Percentiles rank a stretch among this genome's conserved stretches.
These are phyloP conservation scores for Tringa solitaria DNA, from an alignment of 2,113 vertebrate genomes.

Conservation along the genomic window DNA sequence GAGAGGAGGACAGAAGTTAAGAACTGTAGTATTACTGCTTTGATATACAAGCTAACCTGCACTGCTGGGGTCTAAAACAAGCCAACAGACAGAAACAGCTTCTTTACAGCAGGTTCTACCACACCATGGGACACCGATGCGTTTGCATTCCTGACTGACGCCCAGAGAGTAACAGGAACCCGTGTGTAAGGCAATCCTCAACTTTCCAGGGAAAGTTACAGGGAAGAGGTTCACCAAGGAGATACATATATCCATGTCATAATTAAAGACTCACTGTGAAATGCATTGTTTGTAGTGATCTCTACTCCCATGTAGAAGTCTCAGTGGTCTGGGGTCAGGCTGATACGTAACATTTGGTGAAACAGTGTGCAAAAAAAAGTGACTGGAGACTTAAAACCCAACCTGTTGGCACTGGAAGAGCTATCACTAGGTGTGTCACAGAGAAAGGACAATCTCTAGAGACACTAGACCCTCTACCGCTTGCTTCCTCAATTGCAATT, in stretches of 20 bases:
- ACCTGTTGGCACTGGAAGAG: background rate
- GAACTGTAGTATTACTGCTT: background rate
- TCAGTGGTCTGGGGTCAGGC: background rate
- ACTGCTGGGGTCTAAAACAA: background rate
- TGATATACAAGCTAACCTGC: background rate
- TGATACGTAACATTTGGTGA: background rate
- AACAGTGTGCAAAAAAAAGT: background rate
- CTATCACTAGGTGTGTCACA: background rate
- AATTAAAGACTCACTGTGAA: background rate
- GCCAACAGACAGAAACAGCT: background rate
- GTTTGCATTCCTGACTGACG: background rate
- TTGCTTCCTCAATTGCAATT: background rate
- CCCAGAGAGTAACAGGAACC: background rate
- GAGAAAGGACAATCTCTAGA: background rate
- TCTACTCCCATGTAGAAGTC: background rate
- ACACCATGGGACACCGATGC: accelerated
- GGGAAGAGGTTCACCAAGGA: background rate
- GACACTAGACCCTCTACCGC: background rate
- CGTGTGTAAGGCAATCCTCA: background rate
- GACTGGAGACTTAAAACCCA: background rate
- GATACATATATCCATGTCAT: background rate
- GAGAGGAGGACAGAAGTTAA: background rate
- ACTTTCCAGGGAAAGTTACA: background rate
- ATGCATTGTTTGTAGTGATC: background rate
- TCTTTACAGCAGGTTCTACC: background rate